These are phyloP conservation scores for Alcis repandata DNA, from an alignment of 2,888 invertebrate genomes.

Conservation along the genomic window DNA sequence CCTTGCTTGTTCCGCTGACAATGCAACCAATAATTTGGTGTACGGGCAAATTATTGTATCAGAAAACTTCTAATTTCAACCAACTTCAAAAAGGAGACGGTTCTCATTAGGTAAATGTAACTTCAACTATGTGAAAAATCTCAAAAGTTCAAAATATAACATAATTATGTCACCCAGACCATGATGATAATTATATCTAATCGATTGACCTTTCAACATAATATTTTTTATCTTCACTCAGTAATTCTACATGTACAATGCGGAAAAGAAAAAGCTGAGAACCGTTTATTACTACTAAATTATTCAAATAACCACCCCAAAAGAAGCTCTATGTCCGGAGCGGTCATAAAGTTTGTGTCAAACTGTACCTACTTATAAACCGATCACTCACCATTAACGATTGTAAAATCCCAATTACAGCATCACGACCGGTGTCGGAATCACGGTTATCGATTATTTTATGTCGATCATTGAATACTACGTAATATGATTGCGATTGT, in stretches of 20 bases:
- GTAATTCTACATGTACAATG: neutral
- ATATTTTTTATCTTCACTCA: neutral
- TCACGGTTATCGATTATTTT: slow-evolving; percentile 32
- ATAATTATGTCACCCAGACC: no score
- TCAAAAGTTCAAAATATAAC: no score
- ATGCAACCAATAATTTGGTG: no score
- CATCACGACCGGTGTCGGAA: slow-evolving; percentile 40
- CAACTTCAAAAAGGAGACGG: no score
- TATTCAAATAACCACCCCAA: neutral
- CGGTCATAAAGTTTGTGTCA: neutral
- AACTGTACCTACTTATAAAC: slow-evolving; percentile 29
- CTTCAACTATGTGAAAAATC: no score
- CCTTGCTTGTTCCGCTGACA: neutral
- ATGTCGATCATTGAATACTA: slow-evolving; percentile 21
- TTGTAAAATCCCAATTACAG: slow-evolving; percentile 37
- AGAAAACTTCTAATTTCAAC: no score
- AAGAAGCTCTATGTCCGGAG: neutral
- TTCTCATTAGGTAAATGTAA: no score
- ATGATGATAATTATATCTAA: no score
- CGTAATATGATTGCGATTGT: slow-evolving; percentile 14
- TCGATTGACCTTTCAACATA: neutral
- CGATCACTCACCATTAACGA: slow-evolving; percentile 39
- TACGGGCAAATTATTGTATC: no score
- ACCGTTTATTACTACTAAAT: neutral
- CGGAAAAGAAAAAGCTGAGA: no score